Percentiles rank a stretch among this genome's conserved stretches.
phyloP scores from a whole-genome alignment of 2,797 vertebrate genomes.

The Tragelaphus oryx region DNA sequence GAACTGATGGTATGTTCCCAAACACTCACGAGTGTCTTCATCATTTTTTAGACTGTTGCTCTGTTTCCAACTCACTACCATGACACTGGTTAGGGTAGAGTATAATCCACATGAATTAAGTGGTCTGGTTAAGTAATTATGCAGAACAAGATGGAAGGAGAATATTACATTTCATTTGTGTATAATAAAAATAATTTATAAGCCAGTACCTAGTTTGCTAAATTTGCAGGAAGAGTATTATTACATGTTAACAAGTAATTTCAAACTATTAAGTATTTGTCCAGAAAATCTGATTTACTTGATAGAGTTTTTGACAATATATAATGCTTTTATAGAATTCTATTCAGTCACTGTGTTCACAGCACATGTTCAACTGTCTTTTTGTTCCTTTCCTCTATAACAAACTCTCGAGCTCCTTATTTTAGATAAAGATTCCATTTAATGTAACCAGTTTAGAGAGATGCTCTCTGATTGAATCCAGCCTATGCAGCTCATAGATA shows the following conservation, averaged over 20 bases:
- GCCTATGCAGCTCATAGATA: background rate
- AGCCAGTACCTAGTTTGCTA: background rate
- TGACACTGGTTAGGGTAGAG: background rate
- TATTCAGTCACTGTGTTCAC: background rate
- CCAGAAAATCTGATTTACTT: background rate
- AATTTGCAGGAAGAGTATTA: background rate
- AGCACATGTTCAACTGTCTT: background rate
- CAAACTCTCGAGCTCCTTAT: background rate
- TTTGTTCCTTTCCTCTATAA: background rate
- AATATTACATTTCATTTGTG: background rate
- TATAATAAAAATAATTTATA: background rate
- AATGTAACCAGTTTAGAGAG: background rate
- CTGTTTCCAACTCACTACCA: background rate
- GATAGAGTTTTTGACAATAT: background rate
- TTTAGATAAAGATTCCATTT: conserved; percentile 23
- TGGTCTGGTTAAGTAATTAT: background rate
- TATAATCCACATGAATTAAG: background rate
- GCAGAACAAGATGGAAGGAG: background rate
- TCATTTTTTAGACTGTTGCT: background rate
- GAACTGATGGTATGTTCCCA: background rate
- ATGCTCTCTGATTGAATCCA: background rate
- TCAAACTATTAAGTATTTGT: background rate
- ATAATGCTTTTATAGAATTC: background rate
- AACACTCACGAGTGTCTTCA: background rate
- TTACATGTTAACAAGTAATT: background rate